Evolutionary conservation across 1,140 invertebrate species (phyloP).

Genomic region (Drosophila guanche): DNA sequence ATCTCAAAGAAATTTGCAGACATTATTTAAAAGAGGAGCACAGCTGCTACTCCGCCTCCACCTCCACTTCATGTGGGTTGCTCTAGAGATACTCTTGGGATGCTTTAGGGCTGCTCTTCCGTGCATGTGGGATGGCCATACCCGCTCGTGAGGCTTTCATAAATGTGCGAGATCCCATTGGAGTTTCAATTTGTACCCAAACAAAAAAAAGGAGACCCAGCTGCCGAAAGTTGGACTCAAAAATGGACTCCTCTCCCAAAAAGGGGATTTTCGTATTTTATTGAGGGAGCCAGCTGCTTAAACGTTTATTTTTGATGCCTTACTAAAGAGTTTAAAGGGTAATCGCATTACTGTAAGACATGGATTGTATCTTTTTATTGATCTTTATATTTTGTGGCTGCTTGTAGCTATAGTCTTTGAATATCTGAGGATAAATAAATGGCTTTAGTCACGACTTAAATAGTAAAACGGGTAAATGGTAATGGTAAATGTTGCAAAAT

Average conservation of each 20-base stretch:
- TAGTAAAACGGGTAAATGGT: no score
- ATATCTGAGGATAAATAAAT: no score
- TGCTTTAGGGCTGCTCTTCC: no score
- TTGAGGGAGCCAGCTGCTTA: background rate
- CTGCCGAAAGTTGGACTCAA: constrained; percentile 21
- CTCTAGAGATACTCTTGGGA: background rate
- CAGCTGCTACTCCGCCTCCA: constrained; percentile 8
- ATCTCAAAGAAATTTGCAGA: constrained; percentile 39
- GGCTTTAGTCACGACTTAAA: no score
- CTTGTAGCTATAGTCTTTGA: no score
- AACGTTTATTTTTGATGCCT: constrained; percentile 1
- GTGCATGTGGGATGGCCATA: background rate
- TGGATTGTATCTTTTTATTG: background rate
- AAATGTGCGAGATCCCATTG: constrained; percentile 8
- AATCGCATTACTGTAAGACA: background rate
- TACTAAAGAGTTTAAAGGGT: background rate
- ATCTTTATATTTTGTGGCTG: background rate
- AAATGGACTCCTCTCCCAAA: constrained; percentile 5
- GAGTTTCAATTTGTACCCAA: constrained; percentile 17
- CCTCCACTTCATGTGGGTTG: constrained; percentile 5
- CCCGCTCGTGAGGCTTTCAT: constrained; percentile 9
- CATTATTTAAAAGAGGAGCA: constrained; percentile 51
- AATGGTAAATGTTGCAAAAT: no score
- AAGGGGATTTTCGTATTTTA: background rate
- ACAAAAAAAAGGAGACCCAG: constrained; percentile 11